These are phyloP conservation scores for Cirrhinus molitorella DNA, from an alignment of 2,797 vertebrate species.

Conservation along the genomic window DNA sequence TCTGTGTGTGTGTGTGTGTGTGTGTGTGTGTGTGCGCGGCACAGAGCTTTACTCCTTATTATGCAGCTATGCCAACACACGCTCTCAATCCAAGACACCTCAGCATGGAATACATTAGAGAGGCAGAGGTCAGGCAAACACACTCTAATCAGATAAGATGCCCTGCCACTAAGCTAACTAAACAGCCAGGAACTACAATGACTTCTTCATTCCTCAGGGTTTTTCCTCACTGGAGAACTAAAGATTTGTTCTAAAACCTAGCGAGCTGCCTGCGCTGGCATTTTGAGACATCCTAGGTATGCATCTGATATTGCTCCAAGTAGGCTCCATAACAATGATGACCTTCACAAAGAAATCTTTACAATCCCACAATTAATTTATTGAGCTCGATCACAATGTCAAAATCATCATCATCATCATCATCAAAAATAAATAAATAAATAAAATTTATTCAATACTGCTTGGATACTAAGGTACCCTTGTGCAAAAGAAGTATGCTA, in stretches of 20 bases:
- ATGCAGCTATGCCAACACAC: slow-evolving; percentile 40
- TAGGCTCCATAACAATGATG: background rate
- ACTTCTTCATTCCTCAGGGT: slow-evolving; percentile 9
- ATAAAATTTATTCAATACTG: too few species aligned
- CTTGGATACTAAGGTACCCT: too few species aligned
- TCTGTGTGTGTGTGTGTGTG: background rate
- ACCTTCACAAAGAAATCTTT: too few species aligned
- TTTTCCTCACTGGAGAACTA: background rate
- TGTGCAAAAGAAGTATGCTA: too few species aligned
- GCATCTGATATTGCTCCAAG: background rate
- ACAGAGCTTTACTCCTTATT: background rate
- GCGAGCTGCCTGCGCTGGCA: background rate
- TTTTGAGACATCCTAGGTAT: background rate
- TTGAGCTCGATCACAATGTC: too few species aligned
- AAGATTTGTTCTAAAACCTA: background rate
- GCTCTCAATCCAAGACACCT: slow-evolving; percentile 33
- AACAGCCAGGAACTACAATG: background rate
- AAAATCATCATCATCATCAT: too few species aligned
- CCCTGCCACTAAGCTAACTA: slow-evolving; percentile 12
- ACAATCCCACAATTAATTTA: too few species aligned
- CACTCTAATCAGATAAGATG: slow-evolving; percentile 43
- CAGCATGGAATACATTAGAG: slow-evolving; percentile 44
- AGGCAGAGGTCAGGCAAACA: slow-evolving; percentile 51
- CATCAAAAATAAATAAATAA: too few species aligned
- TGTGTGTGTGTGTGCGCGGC: background rate